These are phyloP conservation scores for Ailurus styani DNA, from an alignment of 2,113 vertebrate genomes.

Conservation along the genomic window DNA sequence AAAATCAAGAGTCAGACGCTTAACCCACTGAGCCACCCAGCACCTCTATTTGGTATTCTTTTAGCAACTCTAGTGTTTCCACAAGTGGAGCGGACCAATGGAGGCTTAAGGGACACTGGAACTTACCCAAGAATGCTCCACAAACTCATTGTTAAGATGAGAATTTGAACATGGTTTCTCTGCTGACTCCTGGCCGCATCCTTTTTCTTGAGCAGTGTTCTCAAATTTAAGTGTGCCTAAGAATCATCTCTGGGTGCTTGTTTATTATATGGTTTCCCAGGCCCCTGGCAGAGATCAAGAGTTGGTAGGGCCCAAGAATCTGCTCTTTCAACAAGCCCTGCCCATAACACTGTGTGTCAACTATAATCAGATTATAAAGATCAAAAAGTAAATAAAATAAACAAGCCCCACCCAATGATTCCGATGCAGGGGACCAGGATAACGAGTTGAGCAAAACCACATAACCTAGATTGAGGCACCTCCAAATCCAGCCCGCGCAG, in stretches of 20 bases:
- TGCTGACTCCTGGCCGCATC: too few species aligned
- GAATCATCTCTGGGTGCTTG: background rate
- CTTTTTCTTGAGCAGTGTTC: background rate
- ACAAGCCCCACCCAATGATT: too few species aligned
- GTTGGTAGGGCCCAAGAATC: background rate
- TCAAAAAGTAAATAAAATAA: background rate
- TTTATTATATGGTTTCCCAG: background rate
- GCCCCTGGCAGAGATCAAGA: background rate
- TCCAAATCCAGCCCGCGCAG: too few species aligned
- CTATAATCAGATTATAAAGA: background rate
- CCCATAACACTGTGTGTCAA: background rate
- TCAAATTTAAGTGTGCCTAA: fast-evolving
- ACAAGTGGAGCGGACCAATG: fast-evolving
- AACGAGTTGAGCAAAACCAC: fast-evolving
- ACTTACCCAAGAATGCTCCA: too few species aligned
- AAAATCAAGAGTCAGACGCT: background rate
- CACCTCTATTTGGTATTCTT: background rate
- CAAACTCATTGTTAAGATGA: background rate
- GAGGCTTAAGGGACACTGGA: background rate
- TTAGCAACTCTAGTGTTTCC: background rate
- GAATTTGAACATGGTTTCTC: background rate
- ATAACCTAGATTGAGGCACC: background rate
- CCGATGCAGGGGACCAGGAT: background rate
- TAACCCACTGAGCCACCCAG: background rate
- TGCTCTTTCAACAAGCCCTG: background rate